Conservation (phyloP, 37 sponge, comb jelly and placozoan genomes). For the Amphimedon queenslandica region DNA sequence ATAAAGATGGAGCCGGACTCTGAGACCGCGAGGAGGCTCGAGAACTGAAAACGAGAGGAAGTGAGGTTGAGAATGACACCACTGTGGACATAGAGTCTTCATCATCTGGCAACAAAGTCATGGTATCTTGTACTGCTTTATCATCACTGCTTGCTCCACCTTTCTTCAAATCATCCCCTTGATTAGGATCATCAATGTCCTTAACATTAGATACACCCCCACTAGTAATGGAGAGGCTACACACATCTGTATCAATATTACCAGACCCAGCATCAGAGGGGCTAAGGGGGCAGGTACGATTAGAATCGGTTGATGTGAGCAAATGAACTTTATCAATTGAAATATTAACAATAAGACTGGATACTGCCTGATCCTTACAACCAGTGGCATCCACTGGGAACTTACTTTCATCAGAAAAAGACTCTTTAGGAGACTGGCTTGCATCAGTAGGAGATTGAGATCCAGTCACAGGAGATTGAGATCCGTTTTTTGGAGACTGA, state of each 20-base stretch:
- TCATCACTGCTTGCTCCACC: background rate
- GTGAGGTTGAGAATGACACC: conserved; percentile 33
- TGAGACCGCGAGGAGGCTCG: no score
- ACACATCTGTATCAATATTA: no score
- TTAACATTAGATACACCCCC: background rate
- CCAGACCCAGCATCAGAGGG: no score
- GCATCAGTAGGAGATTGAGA: background rate
- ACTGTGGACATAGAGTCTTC: conserved; percentile 32
- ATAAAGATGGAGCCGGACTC: no score
- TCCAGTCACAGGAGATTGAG: background rate
- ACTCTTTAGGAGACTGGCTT: background rate
- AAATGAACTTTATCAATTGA: background rate
- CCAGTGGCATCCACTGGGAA: no score
- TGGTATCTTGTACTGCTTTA: background rate
- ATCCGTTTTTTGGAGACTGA: background rate
- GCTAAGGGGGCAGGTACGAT: background rate
- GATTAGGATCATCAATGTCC: background rate
- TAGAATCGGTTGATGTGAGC: background rate
- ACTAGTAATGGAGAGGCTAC: background rate
- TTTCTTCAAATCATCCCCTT: background rate
- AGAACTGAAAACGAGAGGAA: conserved; percentile 28
- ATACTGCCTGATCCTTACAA: no score
- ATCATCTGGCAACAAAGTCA: background rate
- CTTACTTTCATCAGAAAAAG: no score
- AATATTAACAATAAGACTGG: background rate